Conservation (phyloP, 2,797 vertebrate genomes). For the Chaunax sp. region DNA sequence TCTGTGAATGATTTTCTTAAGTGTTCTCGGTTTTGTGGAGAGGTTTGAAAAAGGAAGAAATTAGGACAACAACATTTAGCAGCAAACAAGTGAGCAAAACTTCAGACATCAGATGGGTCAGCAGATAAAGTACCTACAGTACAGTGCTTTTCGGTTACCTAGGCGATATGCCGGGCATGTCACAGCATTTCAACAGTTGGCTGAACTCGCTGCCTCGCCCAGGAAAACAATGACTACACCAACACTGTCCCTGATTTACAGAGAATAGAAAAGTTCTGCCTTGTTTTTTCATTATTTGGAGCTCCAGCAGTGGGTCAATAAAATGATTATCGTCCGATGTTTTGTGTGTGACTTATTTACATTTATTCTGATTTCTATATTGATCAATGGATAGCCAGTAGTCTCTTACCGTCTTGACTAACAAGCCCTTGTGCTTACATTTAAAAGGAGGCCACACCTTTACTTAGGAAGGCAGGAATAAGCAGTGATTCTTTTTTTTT, state of each 20-base stretch:
- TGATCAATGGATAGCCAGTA: background rate
- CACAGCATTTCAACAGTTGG: conserved; percentile 68
- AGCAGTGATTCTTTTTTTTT: conserved; percentile 23
- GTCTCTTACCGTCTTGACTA: background rate
- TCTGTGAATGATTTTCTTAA: background rate
- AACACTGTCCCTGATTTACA: conserved; percentile 61
- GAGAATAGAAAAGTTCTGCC: conserved; percentile 36
- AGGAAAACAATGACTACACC: conserved; percentile 68
- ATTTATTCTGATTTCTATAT: background rate
- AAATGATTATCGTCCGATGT: background rate
- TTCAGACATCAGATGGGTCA: conserved; percentile 61
- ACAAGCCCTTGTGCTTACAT: background rate
- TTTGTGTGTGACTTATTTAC: background rate
- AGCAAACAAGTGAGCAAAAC: conserved; percentile 30
- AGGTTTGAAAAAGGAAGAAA: background rate
- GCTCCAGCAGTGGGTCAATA: background rate
- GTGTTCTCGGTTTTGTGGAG: background rate
- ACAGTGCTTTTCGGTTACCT: conserved; percentile 61
- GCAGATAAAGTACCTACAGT: conserved; percentile 55
- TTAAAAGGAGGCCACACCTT: conserved; percentile 48
- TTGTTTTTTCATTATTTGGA: background rate
- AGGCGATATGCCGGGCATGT: conserved; percentile 68
- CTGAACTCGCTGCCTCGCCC: conserved; percentile 68
- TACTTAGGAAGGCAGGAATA: conserved; percentile 17
- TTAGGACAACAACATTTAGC: conserved; percentile 27